These are phyloP conservation scores for Syngnathus scovelli DNA, from an alignment of 2,113 vertebrate species.

Conservation along the genomic window DNA sequence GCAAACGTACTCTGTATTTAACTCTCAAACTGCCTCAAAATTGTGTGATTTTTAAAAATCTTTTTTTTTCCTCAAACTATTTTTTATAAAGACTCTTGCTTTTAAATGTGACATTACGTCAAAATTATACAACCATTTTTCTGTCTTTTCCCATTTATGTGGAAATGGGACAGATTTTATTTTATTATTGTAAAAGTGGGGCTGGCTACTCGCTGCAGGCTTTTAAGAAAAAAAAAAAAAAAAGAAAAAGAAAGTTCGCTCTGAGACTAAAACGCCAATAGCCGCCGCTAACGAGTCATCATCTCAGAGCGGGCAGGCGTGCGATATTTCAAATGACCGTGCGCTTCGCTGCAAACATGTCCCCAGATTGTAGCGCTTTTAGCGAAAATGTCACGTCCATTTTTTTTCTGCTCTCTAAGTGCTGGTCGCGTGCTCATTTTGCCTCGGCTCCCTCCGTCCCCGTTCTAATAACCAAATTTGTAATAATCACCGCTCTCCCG, in stretches of 20 bases:
- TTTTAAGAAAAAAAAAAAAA: too few relatives aligned
- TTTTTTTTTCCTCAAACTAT: too few relatives aligned
- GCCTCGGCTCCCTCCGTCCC: neutral
- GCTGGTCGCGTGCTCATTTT: slow-evolving; percentile 17
- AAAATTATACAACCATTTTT: too few relatives aligned
- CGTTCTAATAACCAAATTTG: slow-evolving; percentile 17
- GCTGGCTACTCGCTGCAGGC: too few relatives aligned
- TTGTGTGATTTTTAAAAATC: too few relatives aligned
- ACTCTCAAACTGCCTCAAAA: too few relatives aligned
- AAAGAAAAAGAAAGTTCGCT: neutral
- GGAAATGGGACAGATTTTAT: too few relatives aligned
- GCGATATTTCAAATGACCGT: slow-evolving; percentile 51
- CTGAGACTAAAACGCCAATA: neutral
- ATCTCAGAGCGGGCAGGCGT: neutral
- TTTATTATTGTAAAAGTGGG: too few relatives aligned
- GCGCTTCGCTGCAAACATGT: slow-evolving; percentile 36
- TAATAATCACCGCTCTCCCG: slow-evolving; percentile 3
- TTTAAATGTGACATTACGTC: too few relatives aligned
- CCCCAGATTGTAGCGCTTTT: slow-evolving; percentile 18
- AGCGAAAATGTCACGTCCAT: slow-evolving; percentile 56
- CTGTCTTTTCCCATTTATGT: too few relatives aligned
- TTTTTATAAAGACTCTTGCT: too few relatives aligned
- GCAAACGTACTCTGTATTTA: too few relatives aligned
- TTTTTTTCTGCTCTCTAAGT: slow-evolving; percentile 25
- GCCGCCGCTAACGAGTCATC: neutral